A percentile compares a stretch with the other conserved stretches of the same genome.
Evolutionary conservation across 2,113 vertebrate species (phyloP).

Genomic region (Grammomys dolichurus): DNA sequence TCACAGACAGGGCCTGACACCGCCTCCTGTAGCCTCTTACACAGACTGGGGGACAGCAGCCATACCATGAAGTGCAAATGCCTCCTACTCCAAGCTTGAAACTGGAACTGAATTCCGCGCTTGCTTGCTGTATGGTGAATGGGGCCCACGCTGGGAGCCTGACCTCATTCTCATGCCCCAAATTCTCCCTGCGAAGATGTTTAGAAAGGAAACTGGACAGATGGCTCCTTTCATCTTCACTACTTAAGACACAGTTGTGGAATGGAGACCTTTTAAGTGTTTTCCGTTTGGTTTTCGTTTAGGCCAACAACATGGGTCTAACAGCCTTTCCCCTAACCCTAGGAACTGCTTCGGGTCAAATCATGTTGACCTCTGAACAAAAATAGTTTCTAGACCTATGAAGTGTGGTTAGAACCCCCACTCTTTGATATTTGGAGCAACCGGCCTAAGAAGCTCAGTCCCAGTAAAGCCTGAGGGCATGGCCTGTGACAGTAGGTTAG

Average conservation of each 20-base stretch:
- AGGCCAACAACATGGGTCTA: neutral
- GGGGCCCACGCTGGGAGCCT: neutral
- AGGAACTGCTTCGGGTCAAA: constrained; percentile 37
- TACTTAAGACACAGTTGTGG: constrained; percentile 50
- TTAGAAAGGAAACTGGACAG: constrained; percentile 53
- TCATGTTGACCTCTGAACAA: constrained; percentile 2
- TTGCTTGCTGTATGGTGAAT: neutral
- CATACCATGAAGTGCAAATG: neutral
- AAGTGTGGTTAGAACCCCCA: neutral
- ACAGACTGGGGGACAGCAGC: neutral
- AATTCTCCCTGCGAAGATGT: constrained; percentile 40
- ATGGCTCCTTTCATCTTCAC: constrained; percentile 70
- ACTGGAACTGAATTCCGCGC: neutral
- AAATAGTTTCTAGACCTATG: constrained; percentile 40
- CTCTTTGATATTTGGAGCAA: constrained; percentile 42
- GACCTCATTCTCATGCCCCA: constrained; percentile 46
- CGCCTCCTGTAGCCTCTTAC: neutral
- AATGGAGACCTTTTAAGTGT: neutral
- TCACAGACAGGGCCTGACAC: neutral
- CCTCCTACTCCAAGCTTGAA: constrained; percentile 10
- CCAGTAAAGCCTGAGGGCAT: neutral
- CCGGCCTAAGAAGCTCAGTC: neutral
- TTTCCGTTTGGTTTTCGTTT: constrained; percentile 8
- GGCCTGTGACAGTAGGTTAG: constrained; percentile 22
- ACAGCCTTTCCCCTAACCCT: neutral